Base-by-base conservation (phyloP, 2,888 invertebrate species). In the Acleris literana region DNA sequence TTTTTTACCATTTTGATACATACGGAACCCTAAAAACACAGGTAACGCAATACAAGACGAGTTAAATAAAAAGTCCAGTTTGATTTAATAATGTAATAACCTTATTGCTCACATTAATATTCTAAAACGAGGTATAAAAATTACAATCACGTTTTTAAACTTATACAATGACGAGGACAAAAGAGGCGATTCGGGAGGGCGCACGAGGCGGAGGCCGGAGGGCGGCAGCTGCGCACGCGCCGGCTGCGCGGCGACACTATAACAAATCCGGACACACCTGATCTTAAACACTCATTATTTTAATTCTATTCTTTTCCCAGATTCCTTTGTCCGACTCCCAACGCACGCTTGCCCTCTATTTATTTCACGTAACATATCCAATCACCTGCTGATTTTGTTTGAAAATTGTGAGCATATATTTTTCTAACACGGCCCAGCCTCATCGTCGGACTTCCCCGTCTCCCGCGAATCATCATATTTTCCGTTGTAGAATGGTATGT, bases 401-500 rank as follows among this genome's bases (percentile, higher is more conserved):
- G 13, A 39, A 39, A 11, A 39, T 13, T 39, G 39, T 39, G 13
- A 39, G 39, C 39, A 1, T 39, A 39, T 39, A 39, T 13, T 13
- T 13, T 4, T 13, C 39, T 39, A 39, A 13, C 39, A 39, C 1
- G 3, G 2, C 5, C 5, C 1, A n/a, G n/a, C n/a, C n/a, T 3
- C 3, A 11, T 39, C 39, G 13, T 11, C 3, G 39, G 39, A 13
- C 13, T 13, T 13, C 25, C 6, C 25, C 13, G 39, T 3, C 5
- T 0, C 2, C 33, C 44, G 69, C 70, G 55, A 69, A 54, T 81
- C 78, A 64, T 84, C 81, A 70, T 94, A 96, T 87, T 96, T 95
- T 39, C 93, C 93, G 76, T 94, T 94, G 83, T 96, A 97, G 83
- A 94, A 95, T 6, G 97, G 97, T 61, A 97, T 82, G 79, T 94